phyloP scores from a whole-genome alignment of 2,888 invertebrate species.

The Sceliomorpha sp. region DNA sequence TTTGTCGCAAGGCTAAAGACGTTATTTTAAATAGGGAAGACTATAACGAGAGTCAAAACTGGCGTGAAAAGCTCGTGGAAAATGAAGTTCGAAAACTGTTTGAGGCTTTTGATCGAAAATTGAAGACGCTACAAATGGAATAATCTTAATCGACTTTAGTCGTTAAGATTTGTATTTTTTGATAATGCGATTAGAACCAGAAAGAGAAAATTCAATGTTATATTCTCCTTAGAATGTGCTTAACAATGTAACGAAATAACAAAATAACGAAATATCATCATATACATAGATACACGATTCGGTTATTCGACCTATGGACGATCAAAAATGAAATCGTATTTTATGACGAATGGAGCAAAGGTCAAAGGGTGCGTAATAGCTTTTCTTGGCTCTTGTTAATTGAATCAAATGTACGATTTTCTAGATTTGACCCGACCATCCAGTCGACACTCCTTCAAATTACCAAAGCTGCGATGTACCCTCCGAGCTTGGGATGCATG shows the following conservation, averaged over 20 bases:
- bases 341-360: slow-evolving; percentile 18
- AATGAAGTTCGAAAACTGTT: slow-evolving; percentile 10
- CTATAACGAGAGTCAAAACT: no score
- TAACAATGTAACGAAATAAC: no score
- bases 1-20: no score
- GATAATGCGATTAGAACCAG: no score
- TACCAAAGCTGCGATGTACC: slow-evolving; percentile 20
- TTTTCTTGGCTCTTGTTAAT: slow-evolving; percentile 21
- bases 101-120: slow-evolving; percentile 31
- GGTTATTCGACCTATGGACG: slow-evolving; percentile 3
- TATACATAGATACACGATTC: neutral
- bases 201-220: no score
- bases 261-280: no score
- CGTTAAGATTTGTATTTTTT: no score
- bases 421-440: slow-evolving; percentile 42
- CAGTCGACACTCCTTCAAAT: slow-evolving; percentile 20
- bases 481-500: slow-evolving; percentile 66
- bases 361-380: slow-evolving; percentile 20
- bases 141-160: no score
- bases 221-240: no score
- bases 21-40: no score
- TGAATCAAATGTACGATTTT: slow-evolving; percentile 44
- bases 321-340: slow-evolving; percentile 5
- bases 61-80: slow-evolving; percentile 17
- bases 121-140: no score